Conservation (phyloP, 2,113 vertebrate species). For the Candoia aspera region DNA sequence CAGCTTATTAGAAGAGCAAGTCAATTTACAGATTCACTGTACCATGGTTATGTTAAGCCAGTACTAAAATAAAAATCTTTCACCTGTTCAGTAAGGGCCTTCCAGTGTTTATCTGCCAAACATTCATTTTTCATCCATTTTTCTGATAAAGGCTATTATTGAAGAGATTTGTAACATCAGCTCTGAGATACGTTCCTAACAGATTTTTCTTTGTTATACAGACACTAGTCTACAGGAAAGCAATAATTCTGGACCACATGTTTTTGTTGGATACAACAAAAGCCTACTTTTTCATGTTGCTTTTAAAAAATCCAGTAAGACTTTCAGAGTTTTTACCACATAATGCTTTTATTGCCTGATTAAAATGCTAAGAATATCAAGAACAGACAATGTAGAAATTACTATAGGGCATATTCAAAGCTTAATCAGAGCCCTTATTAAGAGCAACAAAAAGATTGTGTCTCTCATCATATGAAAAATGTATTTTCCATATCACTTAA, state of each 20-base stretch:
- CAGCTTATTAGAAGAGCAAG: background rate
- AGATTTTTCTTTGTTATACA: conserved; percentile 30
- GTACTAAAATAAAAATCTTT: conserved; percentile 3
- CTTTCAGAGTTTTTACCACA: conserved; percentile 31
- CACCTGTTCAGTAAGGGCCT: background rate
- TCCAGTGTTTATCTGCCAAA: background rate
- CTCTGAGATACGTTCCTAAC: conserved; percentile 34
- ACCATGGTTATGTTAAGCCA: conserved; percentile 1
- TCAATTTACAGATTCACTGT: conserved; percentile 24
- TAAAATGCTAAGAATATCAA: background rate
- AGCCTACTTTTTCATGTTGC: conserved; percentile 7
- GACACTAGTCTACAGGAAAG: conserved; percentile 33
- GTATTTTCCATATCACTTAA: background rate
- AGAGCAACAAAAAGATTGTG: background rate
- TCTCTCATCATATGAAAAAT: background rate
- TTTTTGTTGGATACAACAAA: conserved; percentile 14
- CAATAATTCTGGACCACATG: background rate
- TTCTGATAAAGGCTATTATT: conserved; percentile 35
- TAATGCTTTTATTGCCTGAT: conserved; percentile 13
- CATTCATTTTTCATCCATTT: conserved; percentile 41
- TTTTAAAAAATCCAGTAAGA: conserved; percentile 33
- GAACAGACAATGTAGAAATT: background rate
- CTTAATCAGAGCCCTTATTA: background rate
- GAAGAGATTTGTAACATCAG: conserved; percentile 33
- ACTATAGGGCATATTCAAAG: background rate